Percentiles rank a stretch among this genome's conserved stretches.
Evolutionary conservation across 1,140 invertebrate genomes (phyloP).

Genomic region (Conopomorpha cramerella): DNA sequence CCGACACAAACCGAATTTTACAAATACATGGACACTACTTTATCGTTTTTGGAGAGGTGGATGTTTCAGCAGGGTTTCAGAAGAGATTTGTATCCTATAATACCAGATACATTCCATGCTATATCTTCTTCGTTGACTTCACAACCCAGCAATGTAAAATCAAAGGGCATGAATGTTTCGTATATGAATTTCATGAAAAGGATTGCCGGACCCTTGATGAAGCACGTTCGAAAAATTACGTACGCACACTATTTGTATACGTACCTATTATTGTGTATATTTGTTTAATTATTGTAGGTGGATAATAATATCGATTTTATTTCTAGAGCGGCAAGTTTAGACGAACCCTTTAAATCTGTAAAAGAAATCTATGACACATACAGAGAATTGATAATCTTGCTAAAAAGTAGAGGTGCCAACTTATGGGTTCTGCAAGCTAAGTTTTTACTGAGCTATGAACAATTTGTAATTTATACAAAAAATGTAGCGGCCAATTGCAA

Average conservation of each 20-base stretch:
- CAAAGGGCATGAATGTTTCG: conserved; percentile 39
- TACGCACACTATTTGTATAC: conserved; percentile 14
- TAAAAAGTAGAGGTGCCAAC: conserved; percentile 31
- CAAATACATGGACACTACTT: conserved; percentile 30
- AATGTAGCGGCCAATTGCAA: conserved; percentile 27
- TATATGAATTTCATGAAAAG: conserved; percentile 40
- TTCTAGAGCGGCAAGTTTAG: conserved; percentile 21
- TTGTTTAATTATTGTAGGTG: conserved; percentile 2
- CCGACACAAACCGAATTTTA: conserved; percentile 17
- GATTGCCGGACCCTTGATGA: conserved; percentile 39
- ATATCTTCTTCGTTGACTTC: conserved; percentile 25
- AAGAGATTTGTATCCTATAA: conserved; percentile 40
- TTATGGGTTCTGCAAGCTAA: conserved; percentile 32
- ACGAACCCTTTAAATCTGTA: conserved; percentile 29
- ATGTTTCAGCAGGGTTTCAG: conserved; percentile 50
- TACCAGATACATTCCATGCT: conserved; percentile 42
- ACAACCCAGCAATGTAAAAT: conserved; percentile 19
- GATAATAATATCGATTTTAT: conserved; percentile 5
- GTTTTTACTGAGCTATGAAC: conserved; percentile 40
- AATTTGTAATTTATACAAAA: conserved; percentile 32
- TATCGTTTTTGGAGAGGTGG: conserved; percentile 40
- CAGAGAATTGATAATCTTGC: conserved; percentile 30
- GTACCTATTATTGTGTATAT: conserved; percentile 3
- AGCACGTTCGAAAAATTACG: conserved; percentile 33
- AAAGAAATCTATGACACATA: conserved; percentile 46